Percentiles rank a stretch among this genome's conserved stretches.
phyloP scores from a whole-genome alignment of 2,888 invertebrate genomes.

The Drosophila basisetae region DNA sequence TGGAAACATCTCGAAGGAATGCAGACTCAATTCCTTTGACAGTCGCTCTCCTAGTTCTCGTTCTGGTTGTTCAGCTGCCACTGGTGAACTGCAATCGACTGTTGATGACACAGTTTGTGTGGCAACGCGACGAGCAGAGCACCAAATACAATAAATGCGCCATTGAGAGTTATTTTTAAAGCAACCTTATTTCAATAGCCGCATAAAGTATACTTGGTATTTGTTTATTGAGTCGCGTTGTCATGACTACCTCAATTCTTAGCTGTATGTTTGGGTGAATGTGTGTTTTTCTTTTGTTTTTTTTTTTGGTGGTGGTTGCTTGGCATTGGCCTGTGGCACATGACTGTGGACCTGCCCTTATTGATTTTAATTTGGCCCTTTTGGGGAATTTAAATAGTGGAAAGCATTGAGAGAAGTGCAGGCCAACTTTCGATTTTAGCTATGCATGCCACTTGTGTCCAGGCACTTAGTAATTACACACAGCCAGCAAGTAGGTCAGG shows the following conservation, averaged over 20 bases:
- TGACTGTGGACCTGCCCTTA: conserved; percentile 46
- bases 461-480: conserved; percentile 59
- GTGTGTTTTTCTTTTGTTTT: not conserved
- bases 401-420: conserved; percentile 48
- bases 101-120: conserved; percentile 68
- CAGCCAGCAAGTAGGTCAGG: conserved; percentile 66
- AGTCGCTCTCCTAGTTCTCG: not conserved
- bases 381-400: conserved; percentile 20
- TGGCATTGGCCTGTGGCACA: conserved; percentile 71
- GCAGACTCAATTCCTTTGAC: conserved; percentile 18
- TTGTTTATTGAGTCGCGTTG: conserved; percentile 73
- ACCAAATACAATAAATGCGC: conserved; percentile 56
- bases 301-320: conserved; percentile 71
- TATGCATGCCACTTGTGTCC: conserved; percentile 53
- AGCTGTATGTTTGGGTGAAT: conserved; percentile 5
- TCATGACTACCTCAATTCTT: conserved; percentile 63
- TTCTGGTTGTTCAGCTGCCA: conserved; percentile 42
- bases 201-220: conserved; percentile 50
- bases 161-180: conserved; percentile 73
- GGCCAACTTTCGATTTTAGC: conserved; percentile 74
- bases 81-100: conserved; percentile 46
- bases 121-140: conserved; percentile 32
- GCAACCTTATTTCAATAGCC: conserved; percentile 68
- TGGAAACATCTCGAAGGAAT: conserved; percentile 76
- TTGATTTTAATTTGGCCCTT: conserved; percentile 64